Base-by-base conservation (phyloP, 2,888 invertebrate genomes). In the Campoplex capitator region DNA sequence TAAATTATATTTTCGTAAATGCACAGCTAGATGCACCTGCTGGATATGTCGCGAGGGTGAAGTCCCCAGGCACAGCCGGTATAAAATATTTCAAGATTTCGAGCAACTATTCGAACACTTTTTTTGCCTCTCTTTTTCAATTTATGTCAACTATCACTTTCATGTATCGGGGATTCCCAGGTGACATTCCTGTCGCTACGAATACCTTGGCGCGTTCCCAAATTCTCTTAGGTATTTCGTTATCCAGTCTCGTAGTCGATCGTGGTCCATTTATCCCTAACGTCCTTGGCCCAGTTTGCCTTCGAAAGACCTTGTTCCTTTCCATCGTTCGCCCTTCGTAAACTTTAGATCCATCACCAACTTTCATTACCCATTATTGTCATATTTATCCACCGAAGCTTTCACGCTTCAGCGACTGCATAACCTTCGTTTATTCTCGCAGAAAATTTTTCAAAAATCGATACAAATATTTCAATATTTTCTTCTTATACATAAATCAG, bases 181-280 rank as follows among this genome's bases (percentile, higher is more conserved):
- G 68, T 23, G 68, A 42, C 68, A 42, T 68, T 45, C 48, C 42
- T 51, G 68, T 28, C 48, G 35, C 48, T 48, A n/a, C 35, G 18
- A 38, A 58, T 56, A n/a, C 38, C 74, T 42, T 74, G 74, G 74
- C 74, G 38, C 13, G 11, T 38, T 74, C 48, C 74, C 74, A 58
- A 74, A 74, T 74, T 73, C 32, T 56, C 74, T 58, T 35, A 74
- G 28, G 74, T 58, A 74, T 74, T 56, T 58, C 74, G 18, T 23
- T 6, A 32, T 32, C 73, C 35, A 23, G 51, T 8, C 54, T 13
- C 54, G n/a, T 51, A 32, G 68, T 23, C 23, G 42, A 18, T 73
- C 71, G 51, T 54, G 48, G 35, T 32, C 18, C 18, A 35, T 51
- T 18, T 18, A 51, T 45, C 71, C 35, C 54, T 28, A 18, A 18